Percentiles rank a stretch among this genome's conserved stretches.
These are phyloP conservation scores for Zootermopsis nevadensis DNA, from an alignment of 2,888 invertebrate species.

Conservation along the genomic window DNA sequence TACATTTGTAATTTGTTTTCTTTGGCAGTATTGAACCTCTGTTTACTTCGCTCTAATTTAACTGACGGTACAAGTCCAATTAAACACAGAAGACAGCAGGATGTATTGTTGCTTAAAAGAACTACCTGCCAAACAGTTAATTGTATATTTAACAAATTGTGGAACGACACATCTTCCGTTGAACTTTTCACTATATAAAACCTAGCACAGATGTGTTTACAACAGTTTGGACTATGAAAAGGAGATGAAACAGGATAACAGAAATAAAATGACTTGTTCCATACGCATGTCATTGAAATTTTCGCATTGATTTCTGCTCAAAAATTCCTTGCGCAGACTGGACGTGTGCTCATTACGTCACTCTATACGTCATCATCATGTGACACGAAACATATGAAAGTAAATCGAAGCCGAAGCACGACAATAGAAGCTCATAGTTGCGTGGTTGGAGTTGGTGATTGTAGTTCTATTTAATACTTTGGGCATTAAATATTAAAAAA, in stretches of 20 bases:
- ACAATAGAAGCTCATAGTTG: too few species aligned
- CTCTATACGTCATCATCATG: conserved; percentile 24
- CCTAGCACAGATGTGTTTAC: background rate
- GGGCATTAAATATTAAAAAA: conserved; percentile 62
- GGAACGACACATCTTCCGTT: background rate
- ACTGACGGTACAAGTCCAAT: background rate
- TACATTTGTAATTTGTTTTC: background rate
- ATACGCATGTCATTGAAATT: conserved; percentile 51
- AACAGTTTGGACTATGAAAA: background rate
- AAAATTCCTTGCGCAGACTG: conserved; percentile 53
- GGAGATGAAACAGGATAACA: conserved; percentile 35
- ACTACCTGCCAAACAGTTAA: background rate
- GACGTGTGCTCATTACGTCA: conserved; percentile 38
- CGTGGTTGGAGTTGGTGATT: too few species aligned
- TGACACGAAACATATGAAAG: conserved; percentile 35
- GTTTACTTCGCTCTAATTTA: background rate
- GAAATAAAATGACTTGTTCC: conserved; percentile 38
- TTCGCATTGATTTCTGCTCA: conserved; percentile 64
- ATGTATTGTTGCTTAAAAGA: conserved; percentile 13
- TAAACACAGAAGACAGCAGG: background rate
- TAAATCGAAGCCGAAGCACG: conserved; percentile 19
- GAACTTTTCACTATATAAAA: background rate
- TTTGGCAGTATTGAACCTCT: background rate
- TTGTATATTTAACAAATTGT: background rate
- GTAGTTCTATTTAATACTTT: background rate